These are phyloP conservation scores for Chiloscyllium punctatum DNA, from an alignment of 2,797 vertebrate species.

Conservation along the genomic window DNA sequence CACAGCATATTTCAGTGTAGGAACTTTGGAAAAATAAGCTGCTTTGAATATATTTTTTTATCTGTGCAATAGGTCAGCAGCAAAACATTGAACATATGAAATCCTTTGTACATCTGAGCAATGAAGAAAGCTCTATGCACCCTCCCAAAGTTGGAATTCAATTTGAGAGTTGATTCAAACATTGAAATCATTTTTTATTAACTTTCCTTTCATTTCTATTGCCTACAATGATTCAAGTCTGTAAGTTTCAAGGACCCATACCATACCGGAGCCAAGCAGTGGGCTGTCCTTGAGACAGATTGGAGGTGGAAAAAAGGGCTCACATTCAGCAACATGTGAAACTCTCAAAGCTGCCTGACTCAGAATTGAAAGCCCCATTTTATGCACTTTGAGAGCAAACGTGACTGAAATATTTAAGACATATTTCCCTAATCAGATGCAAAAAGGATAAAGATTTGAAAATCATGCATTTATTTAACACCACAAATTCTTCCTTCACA, in stretches of 20 bases:
- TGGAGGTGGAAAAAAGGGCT: neutral
- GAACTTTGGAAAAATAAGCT: neutral
- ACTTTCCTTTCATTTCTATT: neutral
- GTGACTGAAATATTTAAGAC: neutral
- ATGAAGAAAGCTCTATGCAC: neutral
- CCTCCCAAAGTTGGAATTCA: neutral
- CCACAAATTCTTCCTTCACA: neutral
- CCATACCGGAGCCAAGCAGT: neutral
- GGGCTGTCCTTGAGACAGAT: constrained; percentile 8
- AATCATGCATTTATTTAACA: neutral
- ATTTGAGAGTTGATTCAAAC: neutral
- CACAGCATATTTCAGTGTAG: neutral
- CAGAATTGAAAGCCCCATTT: neutral
- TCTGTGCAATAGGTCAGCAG: neutral
- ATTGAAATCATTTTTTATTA: neutral
- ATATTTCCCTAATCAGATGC: neutral
- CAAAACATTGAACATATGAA: constrained; percentile 27
- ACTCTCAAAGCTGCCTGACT: neutral
- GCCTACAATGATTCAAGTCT: neutral
- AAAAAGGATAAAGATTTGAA: neutral
- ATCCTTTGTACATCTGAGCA: neutral
- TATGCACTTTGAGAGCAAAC: too few relatives aligned
- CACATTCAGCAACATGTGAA: constrained; percentile 14
- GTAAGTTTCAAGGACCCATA: neutral
- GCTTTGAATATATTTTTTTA: neutral